A percentile compares a stretch with the other conserved stretches of the same genome.
Evolutionary conservation across 2,113 vertebrate species (phyloP).

Genomic region (Phrynosoma platyrhinos): DNA sequence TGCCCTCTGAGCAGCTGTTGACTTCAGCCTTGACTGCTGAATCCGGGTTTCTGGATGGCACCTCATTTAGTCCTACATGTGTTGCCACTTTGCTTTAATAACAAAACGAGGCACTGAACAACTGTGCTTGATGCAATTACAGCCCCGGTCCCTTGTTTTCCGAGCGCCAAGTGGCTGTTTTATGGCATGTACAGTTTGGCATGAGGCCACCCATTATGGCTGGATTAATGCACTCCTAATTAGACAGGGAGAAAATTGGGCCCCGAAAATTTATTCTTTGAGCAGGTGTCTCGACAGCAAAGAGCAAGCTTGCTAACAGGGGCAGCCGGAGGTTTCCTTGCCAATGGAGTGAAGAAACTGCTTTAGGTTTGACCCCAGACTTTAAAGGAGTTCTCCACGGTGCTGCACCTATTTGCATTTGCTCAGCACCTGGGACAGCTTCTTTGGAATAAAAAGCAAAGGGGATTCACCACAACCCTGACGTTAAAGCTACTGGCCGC

Average conservation of each 20-base stretch:
- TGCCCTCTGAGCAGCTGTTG: slow-evolving; percentile 7
- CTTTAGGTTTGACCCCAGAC: no score
- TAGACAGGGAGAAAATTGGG: slow-evolving; percentile 22
- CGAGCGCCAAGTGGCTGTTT: slow-evolving; percentile 22
- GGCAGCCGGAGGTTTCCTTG: no score
- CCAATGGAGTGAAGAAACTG: no score
- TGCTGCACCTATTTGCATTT: no score
- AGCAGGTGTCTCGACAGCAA: slow-evolving; percentile 23
- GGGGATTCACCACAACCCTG: no score
- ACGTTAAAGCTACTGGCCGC: no score
- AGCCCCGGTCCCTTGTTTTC: slow-evolving; percentile 28
- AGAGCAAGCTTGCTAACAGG: background rate
- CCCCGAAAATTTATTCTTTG: slow-evolving; percentile 19
- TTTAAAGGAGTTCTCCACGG: no score
- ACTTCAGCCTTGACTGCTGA: slow-evolving; percentile 4
- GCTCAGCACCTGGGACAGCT: no score
- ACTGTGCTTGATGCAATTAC: slow-evolving; percentile 11
- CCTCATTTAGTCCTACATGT: slow-evolving; percentile 16
- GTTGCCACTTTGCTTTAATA: slow-evolving; percentile 38
- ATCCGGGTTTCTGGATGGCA: slow-evolving; percentile 1
- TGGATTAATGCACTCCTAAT: slow-evolving; percentile 41
- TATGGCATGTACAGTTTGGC: slow-evolving; percentile 14
- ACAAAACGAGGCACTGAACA: slow-evolving; percentile 3
- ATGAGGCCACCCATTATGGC: slow-evolving; percentile 14
- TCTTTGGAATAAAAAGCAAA: no score